phyloP scores from a whole-genome alignment of 2,113 vertebrate species.

The Lethenteron reissneri region DNA sequence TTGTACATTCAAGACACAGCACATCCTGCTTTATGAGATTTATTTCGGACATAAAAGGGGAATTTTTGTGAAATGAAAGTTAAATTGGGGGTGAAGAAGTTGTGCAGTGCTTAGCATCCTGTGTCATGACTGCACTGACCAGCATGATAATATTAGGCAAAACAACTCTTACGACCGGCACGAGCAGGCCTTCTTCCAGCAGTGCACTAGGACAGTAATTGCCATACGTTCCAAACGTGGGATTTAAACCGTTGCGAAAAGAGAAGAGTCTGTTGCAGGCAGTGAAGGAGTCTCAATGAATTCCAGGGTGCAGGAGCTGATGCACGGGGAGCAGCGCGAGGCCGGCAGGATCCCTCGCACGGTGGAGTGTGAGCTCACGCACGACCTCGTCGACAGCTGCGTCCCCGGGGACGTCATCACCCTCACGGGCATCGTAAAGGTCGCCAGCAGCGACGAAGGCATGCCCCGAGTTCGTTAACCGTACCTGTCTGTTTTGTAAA shows the following conservation, averaged over 20 bases:
- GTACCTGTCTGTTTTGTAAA: too few relatives aligned
- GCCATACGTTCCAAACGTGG: background rate
- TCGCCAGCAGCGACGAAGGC: conserved; percentile 61
- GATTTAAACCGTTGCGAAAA: background rate
- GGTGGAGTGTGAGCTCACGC: conserved; percentile 67
- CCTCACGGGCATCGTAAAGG: conserved; percentile 56
- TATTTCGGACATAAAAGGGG: too few relatives aligned
- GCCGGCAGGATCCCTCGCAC: conserved; percentile 77
- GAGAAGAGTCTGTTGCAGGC: background rate
- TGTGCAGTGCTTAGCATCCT: too few relatives aligned
- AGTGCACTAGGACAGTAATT: too few relatives aligned
- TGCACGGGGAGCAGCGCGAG: conserved; percentile 64
- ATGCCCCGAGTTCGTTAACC: conserved; percentile 7
- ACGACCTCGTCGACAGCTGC: conserved; percentile 82
- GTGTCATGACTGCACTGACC: too few relatives aligned
- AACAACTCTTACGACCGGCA: too few relatives aligned
- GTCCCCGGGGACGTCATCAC: conserved; percentile 78
- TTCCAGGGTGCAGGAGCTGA: conserved; percentile 66
- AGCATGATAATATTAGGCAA: too few relatives aligned
- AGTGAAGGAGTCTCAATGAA: rapidly evolving
- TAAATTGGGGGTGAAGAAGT: too few relatives aligned
- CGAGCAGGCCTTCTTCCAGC: too few relatives aligned
- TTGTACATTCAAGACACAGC: too few relatives aligned
- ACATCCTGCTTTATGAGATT: too few relatives aligned
- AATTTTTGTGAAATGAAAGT: too few relatives aligned